Conservation (phyloP, 2,797 vertebrate species). For the Chaenodraco wilsoni region DNA sequence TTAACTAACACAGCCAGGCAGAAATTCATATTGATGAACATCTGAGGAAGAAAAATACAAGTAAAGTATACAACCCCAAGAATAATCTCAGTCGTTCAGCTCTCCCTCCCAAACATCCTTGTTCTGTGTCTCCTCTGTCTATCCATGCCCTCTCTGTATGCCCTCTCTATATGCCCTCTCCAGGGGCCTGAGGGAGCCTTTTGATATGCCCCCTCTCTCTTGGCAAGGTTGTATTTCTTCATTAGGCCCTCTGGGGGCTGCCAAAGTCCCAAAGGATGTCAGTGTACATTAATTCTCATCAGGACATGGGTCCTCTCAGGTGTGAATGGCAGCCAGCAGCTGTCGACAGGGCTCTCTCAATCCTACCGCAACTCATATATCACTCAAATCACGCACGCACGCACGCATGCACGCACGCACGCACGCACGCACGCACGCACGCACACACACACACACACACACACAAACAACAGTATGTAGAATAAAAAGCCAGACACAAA, state of each 20-base stretch:
- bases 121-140: conserved; percentile 62
- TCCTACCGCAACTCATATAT: conserved; percentile 88
- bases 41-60: not conserved
- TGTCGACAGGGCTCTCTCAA: conserved; percentile 89
- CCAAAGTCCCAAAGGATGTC: conserved; percentile 89
- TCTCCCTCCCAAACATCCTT: conserved; percentile 66
- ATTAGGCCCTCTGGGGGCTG: conserved; percentile 87
- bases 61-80: conserved; percentile 15
- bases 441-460: conserved; percentile 30
- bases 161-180: conserved; percentile 74
- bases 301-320: conserved; percentile 90
- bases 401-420: conserved; percentile 49
- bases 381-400: conserved; percentile 79
- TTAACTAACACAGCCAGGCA: conserved; percentile 50
- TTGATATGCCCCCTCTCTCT: conserved; percentile 73
- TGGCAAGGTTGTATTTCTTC: conserved; percentile 88
- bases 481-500: conserved; percentile 55
- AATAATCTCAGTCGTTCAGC: conserved; percentile 49
- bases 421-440: conserved; percentile 21
- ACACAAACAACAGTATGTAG: conserved; percentile 38
- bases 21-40: conserved; percentile 46
- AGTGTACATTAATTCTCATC: conserved; percentile 95
- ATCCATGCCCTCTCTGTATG: conserved; percentile 69
- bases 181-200: conserved; percentile 73
- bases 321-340: conserved; percentile 93